Evolutionary conservation across 2,888 invertebrate species (phyloP), one percentile per base, ranked within the genome.

Genomic region (Ormyrus pomaceus): DNA sequence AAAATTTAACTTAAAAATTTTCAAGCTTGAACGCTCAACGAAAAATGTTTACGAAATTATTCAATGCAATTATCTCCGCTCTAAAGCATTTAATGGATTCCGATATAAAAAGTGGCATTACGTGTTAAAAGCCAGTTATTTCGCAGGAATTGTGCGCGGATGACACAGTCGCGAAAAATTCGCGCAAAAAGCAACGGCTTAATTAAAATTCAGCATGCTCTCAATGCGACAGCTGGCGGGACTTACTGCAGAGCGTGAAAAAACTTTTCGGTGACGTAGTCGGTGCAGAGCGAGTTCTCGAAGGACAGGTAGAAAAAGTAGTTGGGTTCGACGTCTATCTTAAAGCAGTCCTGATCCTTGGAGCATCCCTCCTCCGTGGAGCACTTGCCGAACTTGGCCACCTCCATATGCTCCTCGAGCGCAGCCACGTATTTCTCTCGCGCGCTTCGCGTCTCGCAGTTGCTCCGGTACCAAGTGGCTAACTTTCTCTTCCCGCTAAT

Each of bases 251-350:
- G 91, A 0, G 91, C 91, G 83, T 91, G 90, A 87, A 93, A 92
- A 83, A 95, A 93, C 84, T 93, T 92, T 87, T 95, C 95, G 0
- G 95, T 94, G 58, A 95, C 93, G 87, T 95, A 95, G 87, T 95
- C 95, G 66, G 91, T 87, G 83, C 95, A 94, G 80, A 95, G 91
- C 10, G 95, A 94, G 88, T 95, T 95, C 89, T 95, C 95, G 86
- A 95, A 93, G 0, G 93, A 92, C 62, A 95, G 88, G 85, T 95
- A 95, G 87, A 95, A 95, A 86, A 93, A 95, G 87, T 95, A 95
- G 74, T 93, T 91, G 65, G 91, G 91, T 84, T 91, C 92, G 45
- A 92, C 76, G 88, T 91, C 85, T 88, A 91, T 92, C 58, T 90
- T 69, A 66, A 88, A 86, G 70, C 88, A 88, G 77, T 88, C 82